Evolutionary conservation across 2,113 vertebrate genomes (phyloP), one percentile per base, ranked within the genome.

Genomic region (Abramis brama): DNA sequence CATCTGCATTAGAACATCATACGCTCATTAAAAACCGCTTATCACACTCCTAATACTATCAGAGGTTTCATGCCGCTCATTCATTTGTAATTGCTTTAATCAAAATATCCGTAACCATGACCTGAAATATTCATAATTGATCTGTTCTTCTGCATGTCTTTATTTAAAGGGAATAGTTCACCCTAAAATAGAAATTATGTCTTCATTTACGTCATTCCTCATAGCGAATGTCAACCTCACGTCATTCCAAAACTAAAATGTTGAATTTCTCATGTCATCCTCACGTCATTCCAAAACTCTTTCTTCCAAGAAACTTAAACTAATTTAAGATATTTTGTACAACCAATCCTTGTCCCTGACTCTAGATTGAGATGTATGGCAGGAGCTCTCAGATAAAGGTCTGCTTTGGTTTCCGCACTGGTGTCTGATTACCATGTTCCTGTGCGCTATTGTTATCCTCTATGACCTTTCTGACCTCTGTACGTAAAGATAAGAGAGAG

Each of bases 371-470:
- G 30, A 57, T 57, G 9, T 23, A 77, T 33, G 50, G 30, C 25
- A 68, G 25, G 6, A 12, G 21, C 23, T 45, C n/a, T 3, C 9
- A 71, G 23, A 83, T 27, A 21, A 70, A 83, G 30, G 10, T 79
- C 77, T 59, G 33, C 30, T 39, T 79, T 39, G 77, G 52, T 79
- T 79, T 79, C 52, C 11, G 12, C 77, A 25, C 52, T 25, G 33
- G 30, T 79, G 9, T 79, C 77, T 43, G 57, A 79, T 79, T n/a
- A 79, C 77, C 55, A 77, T 55, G 75, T 55, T 77, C 47, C 17
- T 57, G 75, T 57, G 30, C 12, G 12, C 55, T 79, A 23, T 43
- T 60, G 57, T 79, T 60, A 79, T 79, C 30, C 23, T 15, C 52
- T 6, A 23, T 43, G 77, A 79, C 55, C 57, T 79, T 62, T 79